Evolutionary conservation across 2,888 invertebrate species (phyloP).

Genomic region (Ecdyonurus torrentis): DNA sequence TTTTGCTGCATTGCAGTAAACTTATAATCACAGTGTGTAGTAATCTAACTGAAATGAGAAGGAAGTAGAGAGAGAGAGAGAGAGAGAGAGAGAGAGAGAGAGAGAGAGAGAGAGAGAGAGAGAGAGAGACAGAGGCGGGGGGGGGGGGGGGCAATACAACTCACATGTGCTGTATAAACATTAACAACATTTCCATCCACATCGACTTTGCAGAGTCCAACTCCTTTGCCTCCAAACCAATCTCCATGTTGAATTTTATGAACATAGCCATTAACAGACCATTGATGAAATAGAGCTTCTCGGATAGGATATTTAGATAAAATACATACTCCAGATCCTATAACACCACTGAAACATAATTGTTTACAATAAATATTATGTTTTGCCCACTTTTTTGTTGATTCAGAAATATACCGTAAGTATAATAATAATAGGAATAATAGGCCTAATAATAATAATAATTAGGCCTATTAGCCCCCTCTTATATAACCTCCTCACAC

Average conservation of each 20-base stretch:
- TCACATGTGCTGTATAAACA: slow-evolving; percentile 86
- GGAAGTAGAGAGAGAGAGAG: too few relatives aligned
- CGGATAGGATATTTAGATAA: slow-evolving; percentile 69
- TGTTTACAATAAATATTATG: neutral
- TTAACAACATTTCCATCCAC: slow-evolving; percentile 53
- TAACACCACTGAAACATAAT: slow-evolving; percentile 59
- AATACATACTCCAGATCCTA: slow-evolving; percentile 79
- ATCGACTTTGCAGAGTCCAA: slow-evolving; percentile 62
- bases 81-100: too few relatives aligned
- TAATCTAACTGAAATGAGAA: too few relatives aligned
- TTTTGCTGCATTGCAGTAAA: too few relatives aligned
- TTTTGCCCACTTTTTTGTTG: neutral
- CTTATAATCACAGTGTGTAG: too few relatives aligned
- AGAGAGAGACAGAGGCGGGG: too few relatives aligned
- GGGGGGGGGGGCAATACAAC: too few relatives aligned
- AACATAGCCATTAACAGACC: slow-evolving; percentile 94
- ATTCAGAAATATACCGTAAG: neutral
- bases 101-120: too few relatives aligned
- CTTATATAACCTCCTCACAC: too few relatives aligned
- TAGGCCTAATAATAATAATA: neutral
- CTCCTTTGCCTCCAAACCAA: slow-evolving; percentile 97
- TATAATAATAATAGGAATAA: neutral
- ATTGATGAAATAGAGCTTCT: slow-evolving; percentile 80
- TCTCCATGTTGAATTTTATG: slow-evolving; percentile 93
- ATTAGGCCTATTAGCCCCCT: too few relatives aligned